phyloP scores from a whole-genome alignment of 2,888 invertebrate genomes.

The Tenthredo mesomela region DNA sequence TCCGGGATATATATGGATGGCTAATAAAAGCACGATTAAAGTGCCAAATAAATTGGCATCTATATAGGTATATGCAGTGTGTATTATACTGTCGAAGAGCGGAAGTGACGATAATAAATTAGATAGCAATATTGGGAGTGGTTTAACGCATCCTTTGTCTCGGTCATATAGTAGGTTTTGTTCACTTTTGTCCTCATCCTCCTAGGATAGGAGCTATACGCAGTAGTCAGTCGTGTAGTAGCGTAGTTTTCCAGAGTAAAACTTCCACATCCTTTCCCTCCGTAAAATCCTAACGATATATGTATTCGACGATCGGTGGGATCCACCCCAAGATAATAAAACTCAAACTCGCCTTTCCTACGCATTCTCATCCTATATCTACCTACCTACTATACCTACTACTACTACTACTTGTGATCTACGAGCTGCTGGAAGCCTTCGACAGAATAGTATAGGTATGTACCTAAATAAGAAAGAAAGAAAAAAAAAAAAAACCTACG shows the following conservation, averaged over 20 bases:
- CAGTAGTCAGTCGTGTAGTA: neutral
- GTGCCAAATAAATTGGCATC: slow-evolving; percentile 3
- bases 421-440: slow-evolving; percentile 11
- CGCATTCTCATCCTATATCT: neutral
- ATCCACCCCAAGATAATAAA: slow-evolving; percentile 37
- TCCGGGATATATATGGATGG: too few species aligned
- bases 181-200: neutral
- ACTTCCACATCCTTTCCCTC: neutral
- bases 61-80: neutral
- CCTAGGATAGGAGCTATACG: too few species aligned
- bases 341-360: neutral
- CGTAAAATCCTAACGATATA: slow-evolving; percentile 36
- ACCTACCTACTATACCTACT: too few species aligned
- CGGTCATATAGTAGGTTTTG: neutral
- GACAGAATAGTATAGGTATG: slow-evolving; percentile 1
- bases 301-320: slow-evolving; percentile 7
- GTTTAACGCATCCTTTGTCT: slow-evolving; percentile 36
- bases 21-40: neutral
- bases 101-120: slow-evolving; percentile 41
- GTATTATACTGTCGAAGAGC: neutral
- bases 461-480: neutral
- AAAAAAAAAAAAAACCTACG: neutral
- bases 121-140: slow-evolving; percentile 38
- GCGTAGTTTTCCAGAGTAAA: neutral
- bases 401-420: neutral